phyloP scores from a whole-genome alignment of 2,797 vertebrate species.

The Ceryle rudis region DNA sequence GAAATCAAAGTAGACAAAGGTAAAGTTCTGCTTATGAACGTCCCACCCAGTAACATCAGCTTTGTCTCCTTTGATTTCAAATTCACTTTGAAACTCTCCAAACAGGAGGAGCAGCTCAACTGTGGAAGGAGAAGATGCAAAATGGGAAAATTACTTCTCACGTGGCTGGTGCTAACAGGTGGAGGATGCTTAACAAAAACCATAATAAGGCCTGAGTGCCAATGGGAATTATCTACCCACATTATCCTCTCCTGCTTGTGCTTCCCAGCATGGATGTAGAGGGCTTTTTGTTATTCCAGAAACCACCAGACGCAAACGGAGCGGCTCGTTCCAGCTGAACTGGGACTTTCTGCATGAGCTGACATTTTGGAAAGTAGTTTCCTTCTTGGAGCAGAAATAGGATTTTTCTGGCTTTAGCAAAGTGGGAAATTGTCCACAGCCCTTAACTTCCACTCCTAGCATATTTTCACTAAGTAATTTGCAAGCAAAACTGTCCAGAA shows the following conservation, averaged over 20 bases:
- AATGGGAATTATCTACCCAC: not conserved
- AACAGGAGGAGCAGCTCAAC: not conserved
- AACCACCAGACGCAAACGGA: not conserved
- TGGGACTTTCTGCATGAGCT: slow-evolving; percentile 31
- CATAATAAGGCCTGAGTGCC: not conserved
- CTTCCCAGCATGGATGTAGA: not conserved
- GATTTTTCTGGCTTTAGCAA: slow-evolving; percentile 54
- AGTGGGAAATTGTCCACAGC: slow-evolving; percentile 40
- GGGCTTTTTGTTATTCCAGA: slow-evolving; percentile 36
- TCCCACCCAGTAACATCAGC: not conserved
- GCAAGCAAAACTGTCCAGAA: slow-evolving; percentile 18
- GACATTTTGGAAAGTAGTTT: slow-evolving; percentile 54
- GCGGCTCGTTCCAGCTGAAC: slow-evolving; percentile 25
- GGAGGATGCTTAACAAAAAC: not conserved
- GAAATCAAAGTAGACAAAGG: slow-evolving; percentile 62
- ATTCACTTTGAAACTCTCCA: slow-evolving; percentile 60
- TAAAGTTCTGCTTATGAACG: slow-evolving; percentile 7
- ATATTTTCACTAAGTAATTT: slow-evolving; percentile 49
- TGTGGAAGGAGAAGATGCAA: not conserved
- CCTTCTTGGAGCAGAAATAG: slow-evolving; percentile 41
- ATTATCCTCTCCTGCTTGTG: not conserved
- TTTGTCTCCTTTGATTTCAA: slow-evolving; percentile 51
- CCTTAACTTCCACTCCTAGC: slow-evolving; percentile 29
- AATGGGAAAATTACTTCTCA: not conserved
- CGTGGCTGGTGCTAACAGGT: not conserved